Conservation (phyloP, 2,113 vertebrate species). For the Arizona elegans region DNA sequence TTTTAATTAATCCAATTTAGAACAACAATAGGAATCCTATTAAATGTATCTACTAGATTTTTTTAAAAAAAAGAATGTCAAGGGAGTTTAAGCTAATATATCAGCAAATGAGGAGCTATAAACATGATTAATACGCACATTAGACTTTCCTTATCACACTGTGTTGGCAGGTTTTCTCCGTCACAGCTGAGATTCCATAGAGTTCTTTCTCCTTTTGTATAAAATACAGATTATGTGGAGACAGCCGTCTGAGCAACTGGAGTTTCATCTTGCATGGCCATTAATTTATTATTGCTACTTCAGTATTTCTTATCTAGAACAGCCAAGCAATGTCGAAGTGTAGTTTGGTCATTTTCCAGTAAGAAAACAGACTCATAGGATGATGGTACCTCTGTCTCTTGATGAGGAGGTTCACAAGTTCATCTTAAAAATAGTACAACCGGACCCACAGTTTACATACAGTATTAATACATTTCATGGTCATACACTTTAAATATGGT, state of each 20-base stretch:
- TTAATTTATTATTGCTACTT: constrained; percentile 83
- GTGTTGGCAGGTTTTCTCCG: constrained; percentile 82
- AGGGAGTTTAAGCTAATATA: constrained; percentile 82
- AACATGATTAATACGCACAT: constrained; percentile 88
- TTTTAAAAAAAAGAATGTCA: constrained; percentile 70
- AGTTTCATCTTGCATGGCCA: constrained; percentile 81
- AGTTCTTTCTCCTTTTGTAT: constrained; percentile 81
- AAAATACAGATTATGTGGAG: constrained; percentile 86
- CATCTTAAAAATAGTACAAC: constrained; percentile 32
- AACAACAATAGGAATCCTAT: constrained; percentile 70
- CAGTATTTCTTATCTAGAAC: constrained; percentile 78
- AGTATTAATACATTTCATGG: constrained; percentile 11
- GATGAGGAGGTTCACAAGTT: constrained; percentile 41
- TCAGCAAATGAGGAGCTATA: constrained; percentile 83
- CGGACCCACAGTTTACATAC: constrained; percentile 23
- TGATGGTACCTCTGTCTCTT: constrained; percentile 52
- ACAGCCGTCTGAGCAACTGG: constrained; percentile 82
- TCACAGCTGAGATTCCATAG: constrained; percentile 79
- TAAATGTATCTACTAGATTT: constrained; percentile 66
- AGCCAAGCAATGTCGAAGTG: constrained; percentile 63
- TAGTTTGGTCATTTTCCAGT: constrained; percentile 69
- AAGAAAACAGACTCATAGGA: constrained; percentile 48
- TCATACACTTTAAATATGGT: neutral
- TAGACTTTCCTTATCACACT: constrained; percentile 86
- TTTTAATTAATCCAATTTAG: constrained; percentile 75